Base-by-base conservation (phyloP, 2,113 vertebrate genomes). In the Pogonocichla stellata region DNA sequence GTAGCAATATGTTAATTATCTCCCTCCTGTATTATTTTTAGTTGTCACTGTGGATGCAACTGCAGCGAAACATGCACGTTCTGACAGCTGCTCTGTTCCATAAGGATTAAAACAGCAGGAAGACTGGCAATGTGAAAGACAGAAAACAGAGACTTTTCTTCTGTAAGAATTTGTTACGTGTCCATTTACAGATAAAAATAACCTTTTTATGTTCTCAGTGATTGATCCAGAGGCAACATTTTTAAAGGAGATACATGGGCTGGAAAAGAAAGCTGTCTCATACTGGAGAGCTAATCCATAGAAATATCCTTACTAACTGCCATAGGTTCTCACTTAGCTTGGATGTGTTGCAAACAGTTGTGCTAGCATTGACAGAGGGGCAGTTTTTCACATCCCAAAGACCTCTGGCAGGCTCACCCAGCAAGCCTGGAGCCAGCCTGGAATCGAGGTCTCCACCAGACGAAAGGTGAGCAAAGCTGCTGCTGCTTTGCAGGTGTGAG, bases 1-100 rank as follows among this genome's bases (percentile, higher is more conserved):
- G 94, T 95, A 97, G 96, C 92, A 90, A 95, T 47, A 95, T 92
- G 90, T 74, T 96, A 96, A 96, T 96, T 97, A 71, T 80, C 85
- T 95, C 87, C 87, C 94, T 92, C 92, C 93, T 74, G 69, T 90
- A 88, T 95, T 96, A 80, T 95, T 96, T 94, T 96, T 86, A 81
- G 54, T 94, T 96, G 90, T 95, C 96, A 88, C 56, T 90, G 54
- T 83, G 75, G 88, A 96, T 93, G 85, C 85, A 88, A 92, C 82
- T 86, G 81, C 79, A 93, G 67, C 0, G 0, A 91, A 96, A 92
- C 85, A 80, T 77, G 87, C 82, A 78, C 0, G 1, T 24, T 90
- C 79, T 90, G 72, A 94, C 94, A 96, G 92, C 86, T 95, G 90
- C 62, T 95, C 75, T 75, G 77, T 23, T 93, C 80, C 81, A 43